These are phyloP conservation scores for Chondrosia reniformis DNA, from an alignment of 37 sponge, comb jelly and placozoan species.

Conservation along the genomic window DNA sequence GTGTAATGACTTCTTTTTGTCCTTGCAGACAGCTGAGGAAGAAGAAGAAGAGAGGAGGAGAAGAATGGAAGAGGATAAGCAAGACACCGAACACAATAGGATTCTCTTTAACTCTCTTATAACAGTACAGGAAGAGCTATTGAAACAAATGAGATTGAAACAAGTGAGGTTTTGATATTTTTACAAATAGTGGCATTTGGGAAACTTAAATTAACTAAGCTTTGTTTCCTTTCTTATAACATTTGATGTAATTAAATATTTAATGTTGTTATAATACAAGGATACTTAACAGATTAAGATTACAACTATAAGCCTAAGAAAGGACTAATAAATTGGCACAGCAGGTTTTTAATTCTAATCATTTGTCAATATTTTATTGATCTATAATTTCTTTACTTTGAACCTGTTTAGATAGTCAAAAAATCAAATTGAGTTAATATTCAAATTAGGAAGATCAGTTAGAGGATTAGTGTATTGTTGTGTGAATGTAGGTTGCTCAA, in stretches of 20 bases:
- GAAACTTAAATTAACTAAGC: not conserved
- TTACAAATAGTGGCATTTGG: not conserved
- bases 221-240: not conserved
- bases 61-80: not conserved
- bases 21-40: not conserved
- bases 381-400: no score
- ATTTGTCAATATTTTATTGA: no score
- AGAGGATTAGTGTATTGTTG: no score
- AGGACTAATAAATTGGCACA: no score
- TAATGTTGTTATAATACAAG: no score
- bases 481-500: slow-evolving; percentile 51
- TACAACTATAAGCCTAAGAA: no score
- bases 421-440: no score
- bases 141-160: slow-evolving; percentile 5
- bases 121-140: not conserved
- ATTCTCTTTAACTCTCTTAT: not conserved
- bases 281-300: no score
- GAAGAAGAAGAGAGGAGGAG: slow-evolving; percentile 12
- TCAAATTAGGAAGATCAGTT: no score
- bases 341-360: no score
- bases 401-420: no score
- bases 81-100: not conserved
- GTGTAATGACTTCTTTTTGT: not conserved
- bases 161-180: not conserved
- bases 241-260: no score